phyloP scores from a whole-genome alignment of 2,113 vertebrate genomes.

The Otus sunia region DNA sequence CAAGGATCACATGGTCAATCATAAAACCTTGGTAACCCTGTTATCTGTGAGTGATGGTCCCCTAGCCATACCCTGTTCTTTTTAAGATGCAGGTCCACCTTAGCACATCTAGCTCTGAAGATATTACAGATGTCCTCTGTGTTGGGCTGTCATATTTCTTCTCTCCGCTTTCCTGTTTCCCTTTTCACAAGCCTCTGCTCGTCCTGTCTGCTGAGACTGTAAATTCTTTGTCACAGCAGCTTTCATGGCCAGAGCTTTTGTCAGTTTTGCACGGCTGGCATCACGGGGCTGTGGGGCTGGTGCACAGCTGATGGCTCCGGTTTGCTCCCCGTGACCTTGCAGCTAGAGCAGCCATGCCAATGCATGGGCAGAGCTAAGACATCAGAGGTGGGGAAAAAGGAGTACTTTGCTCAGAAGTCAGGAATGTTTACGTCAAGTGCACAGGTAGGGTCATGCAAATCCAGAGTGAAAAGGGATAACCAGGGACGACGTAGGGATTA shows the following conservation, averaged over 20 bases:
- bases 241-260: not conserved
- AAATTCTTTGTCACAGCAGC: not conserved
- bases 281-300: not conserved
- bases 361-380: not conserved
- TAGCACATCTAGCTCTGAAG: not conserved
- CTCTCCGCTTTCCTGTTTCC: not conserved
- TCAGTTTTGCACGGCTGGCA: not conserved
- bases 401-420: not conserved
- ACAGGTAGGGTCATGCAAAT: not conserved
- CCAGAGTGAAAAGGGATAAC: not conserved
- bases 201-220: not conserved
- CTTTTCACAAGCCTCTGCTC: not conserved
- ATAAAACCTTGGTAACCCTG: not conserved
- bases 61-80: not conserved
- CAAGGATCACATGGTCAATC: not conserved
- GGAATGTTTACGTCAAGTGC: not conserved
- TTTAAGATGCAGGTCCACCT: not conserved
- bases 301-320: not conserved
- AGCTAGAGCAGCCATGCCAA: not conserved
- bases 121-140: not conserved
- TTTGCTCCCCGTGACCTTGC: not conserved
- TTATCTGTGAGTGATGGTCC: not conserved
- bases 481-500: accelerated
- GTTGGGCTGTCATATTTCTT: not conserved
- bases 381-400: no score